Conservation (phyloP, 2,113 vertebrate species). For the Zeus faber region DNA sequence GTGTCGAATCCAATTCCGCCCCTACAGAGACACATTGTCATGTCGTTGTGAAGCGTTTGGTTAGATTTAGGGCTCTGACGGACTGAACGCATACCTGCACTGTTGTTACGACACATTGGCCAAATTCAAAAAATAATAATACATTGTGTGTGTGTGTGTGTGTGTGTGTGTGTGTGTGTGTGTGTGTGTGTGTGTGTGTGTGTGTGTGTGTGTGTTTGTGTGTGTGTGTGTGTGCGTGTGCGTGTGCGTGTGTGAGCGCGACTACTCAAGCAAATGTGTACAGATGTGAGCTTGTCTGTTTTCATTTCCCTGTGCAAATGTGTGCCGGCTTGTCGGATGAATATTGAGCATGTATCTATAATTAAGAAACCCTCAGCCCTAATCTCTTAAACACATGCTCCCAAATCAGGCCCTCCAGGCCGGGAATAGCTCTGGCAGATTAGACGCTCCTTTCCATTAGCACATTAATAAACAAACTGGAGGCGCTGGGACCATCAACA, state of each 20-base stretch:
- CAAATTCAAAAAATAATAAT: not conserved
- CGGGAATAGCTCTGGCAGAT: slow-evolving; percentile 54
- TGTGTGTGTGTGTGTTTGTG: not conserved
- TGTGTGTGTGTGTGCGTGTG: not conserved
- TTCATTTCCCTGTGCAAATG: slow-evolving; percentile 33
- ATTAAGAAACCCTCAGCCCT: slow-evolving; percentile 49
- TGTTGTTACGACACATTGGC: slow-evolving; percentile 33
- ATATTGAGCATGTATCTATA: slow-evolving; percentile 48
- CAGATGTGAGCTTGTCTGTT: slow-evolving; percentile 17
- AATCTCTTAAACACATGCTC: slow-evolving; percentile 62
- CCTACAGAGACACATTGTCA: slow-evolving; percentile 28
- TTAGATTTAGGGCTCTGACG: slow-evolving; percentile 17
- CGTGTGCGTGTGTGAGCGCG: not conserved
- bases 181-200: slow-evolving; percentile 10
- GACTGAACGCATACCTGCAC: slow-evolving; percentile 4
- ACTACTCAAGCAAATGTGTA: slow-evolving; percentile 10
- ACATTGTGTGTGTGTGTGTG: slow-evolving; percentile 29
- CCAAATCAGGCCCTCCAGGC: slow-evolving; percentile 48
- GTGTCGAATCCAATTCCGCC: slow-evolving; percentile 26
- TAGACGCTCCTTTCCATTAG: slow-evolving; percentile 65
- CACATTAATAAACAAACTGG: slow-evolving; percentile 60
- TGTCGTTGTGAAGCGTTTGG: slow-evolving; percentile 24
- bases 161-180: slow-evolving; percentile 8
- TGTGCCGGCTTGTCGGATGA: slow-evolving; percentile 39
- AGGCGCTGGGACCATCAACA: slow-evolving; percentile 54